These are phyloP conservation scores for Heliconius aoede DNA, from an alignment of 2,888 invertebrate genomes.

Conservation along the genomic window DNA sequence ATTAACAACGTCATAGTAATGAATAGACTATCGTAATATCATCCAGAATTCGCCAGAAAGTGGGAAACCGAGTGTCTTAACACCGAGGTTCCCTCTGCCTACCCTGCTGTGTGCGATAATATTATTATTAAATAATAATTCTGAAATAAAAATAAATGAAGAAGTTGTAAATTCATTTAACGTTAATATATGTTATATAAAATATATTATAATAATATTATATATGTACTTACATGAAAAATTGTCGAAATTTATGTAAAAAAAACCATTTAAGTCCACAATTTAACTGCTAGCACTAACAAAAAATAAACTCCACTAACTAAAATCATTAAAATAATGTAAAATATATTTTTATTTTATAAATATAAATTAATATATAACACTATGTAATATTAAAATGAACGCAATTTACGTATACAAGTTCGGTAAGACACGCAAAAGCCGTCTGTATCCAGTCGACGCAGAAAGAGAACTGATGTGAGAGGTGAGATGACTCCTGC, in stretches of 20 bases:
- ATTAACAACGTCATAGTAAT: too few relatives aligned
- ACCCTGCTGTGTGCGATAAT: too few relatives aligned
- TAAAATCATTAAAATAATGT: constrained; percentile 8
- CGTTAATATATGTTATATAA: too few relatives aligned
- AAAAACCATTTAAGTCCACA: not conserved
- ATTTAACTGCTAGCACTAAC: not conserved
- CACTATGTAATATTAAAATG: not conserved
- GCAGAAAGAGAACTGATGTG: constrained; percentile 15
- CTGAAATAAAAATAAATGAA: too few relatives aligned
- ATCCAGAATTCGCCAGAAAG: too few relatives aligned
- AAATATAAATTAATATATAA: not conserved
- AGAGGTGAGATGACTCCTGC: constrained; percentile 10
- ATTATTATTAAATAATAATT: too few relatives aligned
- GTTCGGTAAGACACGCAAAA: not conserved
- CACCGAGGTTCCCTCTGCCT: too few relatives aligned
- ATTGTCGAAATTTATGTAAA: not conserved
- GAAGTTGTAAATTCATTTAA: too few relatives aligned
- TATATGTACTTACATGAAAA: not conserved
- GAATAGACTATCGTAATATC: too few relatives aligned
- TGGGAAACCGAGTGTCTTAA: too few relatives aligned
- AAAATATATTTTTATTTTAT: constrained; percentile 5
- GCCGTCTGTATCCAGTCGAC: constrained; percentile 18
- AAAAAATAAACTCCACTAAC: not conserved
- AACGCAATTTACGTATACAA: constrained; percentile 13
- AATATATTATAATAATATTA: too few relatives aligned